These are phyloP conservation scores for Leucozona laternaria DNA, from an alignment of 2,888 invertebrate genomes.

Conservation along the genomic window DNA sequence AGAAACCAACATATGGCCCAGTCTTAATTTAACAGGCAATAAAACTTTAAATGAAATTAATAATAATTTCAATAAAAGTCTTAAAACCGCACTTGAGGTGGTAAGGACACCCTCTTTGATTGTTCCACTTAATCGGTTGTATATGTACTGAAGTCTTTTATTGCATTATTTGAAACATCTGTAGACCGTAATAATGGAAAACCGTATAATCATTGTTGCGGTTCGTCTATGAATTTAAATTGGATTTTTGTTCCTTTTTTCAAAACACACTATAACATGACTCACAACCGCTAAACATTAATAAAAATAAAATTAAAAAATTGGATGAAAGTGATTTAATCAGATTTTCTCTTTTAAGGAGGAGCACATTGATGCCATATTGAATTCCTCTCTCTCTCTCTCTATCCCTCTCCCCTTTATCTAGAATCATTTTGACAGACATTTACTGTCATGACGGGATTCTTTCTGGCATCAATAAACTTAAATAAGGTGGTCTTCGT, in stretches of 20 bases:
- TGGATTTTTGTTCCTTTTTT: background rate
- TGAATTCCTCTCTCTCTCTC: background rate
- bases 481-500: background rate
- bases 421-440: slow-evolving; percentile 23
- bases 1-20: too few relatives aligned
- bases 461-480: slow-evolving; percentile 5
- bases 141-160: background rate
- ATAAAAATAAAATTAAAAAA: background rate
- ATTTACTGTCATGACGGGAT: slow-evolving; percentile 24
- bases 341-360: background rate
- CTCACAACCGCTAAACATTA: background rate
- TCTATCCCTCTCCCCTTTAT: background rate
- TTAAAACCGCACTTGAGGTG: too few relatives aligned
- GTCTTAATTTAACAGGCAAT: too few relatives aligned
- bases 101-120: background rate
- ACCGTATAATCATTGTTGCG: background rate
- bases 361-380: background rate
- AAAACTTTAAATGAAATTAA: too few relatives aligned
- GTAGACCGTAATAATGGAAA: background rate
- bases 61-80: too few relatives aligned
- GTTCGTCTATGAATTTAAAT: background rate
- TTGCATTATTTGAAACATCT: background rate
- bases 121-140: background rate
- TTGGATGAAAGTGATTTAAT: background rate
- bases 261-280: background rate